These are phyloP conservation scores for Hartigia nigra DNA, from an alignment of 2,888 invertebrate genomes.

Conservation along the genomic window DNA sequence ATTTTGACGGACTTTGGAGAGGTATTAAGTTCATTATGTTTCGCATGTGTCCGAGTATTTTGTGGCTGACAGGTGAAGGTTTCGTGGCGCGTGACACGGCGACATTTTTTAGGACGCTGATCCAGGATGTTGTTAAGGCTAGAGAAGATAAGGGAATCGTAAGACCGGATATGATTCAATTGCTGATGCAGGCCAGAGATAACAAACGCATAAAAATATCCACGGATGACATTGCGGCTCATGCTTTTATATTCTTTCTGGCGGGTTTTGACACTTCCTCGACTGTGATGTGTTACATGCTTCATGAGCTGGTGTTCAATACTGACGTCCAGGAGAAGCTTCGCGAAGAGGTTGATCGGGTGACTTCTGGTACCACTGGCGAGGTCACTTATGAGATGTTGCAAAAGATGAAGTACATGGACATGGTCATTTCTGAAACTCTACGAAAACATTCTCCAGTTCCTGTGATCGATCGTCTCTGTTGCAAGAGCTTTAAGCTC, in stretches of 20 bases:
- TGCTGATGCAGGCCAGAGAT: slow-evolving; percentile 67
- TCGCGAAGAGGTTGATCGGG: slow-evolving; percentile 49
- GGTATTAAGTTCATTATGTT: slow-evolving; percentile 27
- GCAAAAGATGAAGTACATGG: slow-evolving; percentile 46
- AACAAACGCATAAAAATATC: slow-evolving; percentile 33
- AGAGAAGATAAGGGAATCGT: slow-evolving; percentile 67
- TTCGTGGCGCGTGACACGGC: slow-evolving; percentile 22
- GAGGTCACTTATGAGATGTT: slow-evolving; percentile 43
- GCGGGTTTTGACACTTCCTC: slow-evolving; percentile 53
- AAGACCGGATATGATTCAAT: slow-evolving; percentile 71
- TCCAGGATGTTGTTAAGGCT: slow-evolving; percentile 63
- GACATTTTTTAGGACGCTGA: slow-evolving; percentile 38
- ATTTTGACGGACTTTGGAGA: slow-evolving; percentile 23
- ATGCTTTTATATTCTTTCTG: slow-evolving; percentile 61
- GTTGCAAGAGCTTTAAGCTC: slow-evolving; percentile 67
- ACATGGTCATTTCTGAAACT: slow-evolving; percentile 63
- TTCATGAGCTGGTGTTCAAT: slow-evolving; percentile 55
- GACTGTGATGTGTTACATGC: slow-evolving; percentile 43
- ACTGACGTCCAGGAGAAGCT: slow-evolving; percentile 65
- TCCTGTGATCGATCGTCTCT: slow-evolving; percentile 67
- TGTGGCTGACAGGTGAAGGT: slow-evolving; percentile 25
- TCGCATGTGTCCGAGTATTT: slow-evolving; percentile 24
- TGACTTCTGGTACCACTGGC: slow-evolving; percentile 26
- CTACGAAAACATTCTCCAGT: slow-evolving; percentile 68
- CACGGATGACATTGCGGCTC: slow-evolving; percentile 65